Evolutionary conservation across 2,888 invertebrate genomes (phyloP), one percentile per base, ranked within the genome.

Genomic region (Seira ritae): DNA sequence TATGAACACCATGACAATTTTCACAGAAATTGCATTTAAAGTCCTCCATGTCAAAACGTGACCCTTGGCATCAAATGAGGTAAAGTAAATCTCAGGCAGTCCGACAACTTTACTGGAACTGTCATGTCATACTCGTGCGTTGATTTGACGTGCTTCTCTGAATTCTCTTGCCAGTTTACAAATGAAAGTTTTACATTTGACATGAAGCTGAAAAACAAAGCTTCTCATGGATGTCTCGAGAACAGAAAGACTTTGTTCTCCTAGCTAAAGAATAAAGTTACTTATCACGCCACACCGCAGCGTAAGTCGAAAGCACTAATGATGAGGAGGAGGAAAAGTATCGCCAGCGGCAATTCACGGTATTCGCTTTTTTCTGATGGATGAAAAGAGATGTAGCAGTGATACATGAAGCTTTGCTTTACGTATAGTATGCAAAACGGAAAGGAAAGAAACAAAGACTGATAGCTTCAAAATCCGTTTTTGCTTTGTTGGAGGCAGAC

Each of bases 211-310:
- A 22, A 12, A 17, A 15, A 66, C 22, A 22, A n/a, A 4, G 12
- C 62, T 12, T 62, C 42, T 37, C 23, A 24, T 55, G 42, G 12
- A 42, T 42, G 42, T 12, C 6, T 42, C 12, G 6, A 42, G 12
- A 42, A n/a, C n/a, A 42, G 65, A 74, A 74, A 66, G 23, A 66
- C 66, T 66, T 66, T 22, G 22, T 22, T 66, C 66, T 8, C 23
- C 12, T 42, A 42, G 6, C 42, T 6, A 66, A 12, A 66, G 12
- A 20, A 55, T 69, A 76, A 19, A 42, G 73, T 50, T 65, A 81
- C 80, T 69, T 65, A 81, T 75, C 80, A 81, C 80, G 80, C 80
- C 80, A 81, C 80, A 71, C 68, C 42, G 71, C 80, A 81, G 80
- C 31, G 20, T 46, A 69, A 22, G 24, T 42, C 17, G 80, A 81